Percentiles rank a stretch among this genome's conserved stretches.
phyloP scores from a whole-genome alignment of 2,113 vertebrate species.

The Hypocryptadius cinnamomeus region DNA sequence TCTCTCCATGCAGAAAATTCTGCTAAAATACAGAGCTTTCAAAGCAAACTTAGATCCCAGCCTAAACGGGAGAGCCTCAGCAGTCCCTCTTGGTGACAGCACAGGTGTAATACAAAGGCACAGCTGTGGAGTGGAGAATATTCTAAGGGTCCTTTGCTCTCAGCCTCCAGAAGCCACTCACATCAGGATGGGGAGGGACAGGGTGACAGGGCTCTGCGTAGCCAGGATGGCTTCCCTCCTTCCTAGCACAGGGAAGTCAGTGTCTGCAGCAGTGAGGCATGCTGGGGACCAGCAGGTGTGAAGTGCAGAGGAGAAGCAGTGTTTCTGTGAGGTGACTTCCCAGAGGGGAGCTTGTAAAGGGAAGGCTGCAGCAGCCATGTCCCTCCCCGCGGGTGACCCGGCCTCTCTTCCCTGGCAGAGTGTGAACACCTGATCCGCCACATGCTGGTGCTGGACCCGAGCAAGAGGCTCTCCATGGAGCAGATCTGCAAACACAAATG shows the following conservation, averaged over 20 bases:
- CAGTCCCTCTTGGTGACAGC: neutral
- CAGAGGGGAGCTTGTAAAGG: neutral
- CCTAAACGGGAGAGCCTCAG: neutral
- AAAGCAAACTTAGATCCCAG: neutral
- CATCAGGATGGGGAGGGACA: neutral
- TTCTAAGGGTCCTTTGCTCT: neutral
- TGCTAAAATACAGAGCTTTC: neutral
- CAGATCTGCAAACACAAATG: constrained; percentile 99
- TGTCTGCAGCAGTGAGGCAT: neutral
- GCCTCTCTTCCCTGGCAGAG: constrained; percentile 70
- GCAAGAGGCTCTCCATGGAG: constrained; percentile 92
- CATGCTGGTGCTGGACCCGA: constrained; percentile 96
- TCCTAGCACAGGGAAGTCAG: neutral
- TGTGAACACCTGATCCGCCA: constrained; percentile 98
- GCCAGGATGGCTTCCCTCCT: neutral
- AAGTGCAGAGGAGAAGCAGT: neutral
- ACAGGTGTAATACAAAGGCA: rapidly evolving
- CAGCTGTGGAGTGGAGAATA: neutral
- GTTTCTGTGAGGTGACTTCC: neutral
- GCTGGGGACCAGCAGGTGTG: rapidly evolving
- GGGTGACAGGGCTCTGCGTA: neutral
- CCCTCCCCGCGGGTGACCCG: rapidly evolving
- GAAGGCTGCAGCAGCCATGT: rapidly evolving
- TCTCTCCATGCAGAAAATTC: neutral
- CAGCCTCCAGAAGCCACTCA: neutral